Conservation (phyloP, 2,797 vertebrate species). For the Sebastes miniatus region DNA sequence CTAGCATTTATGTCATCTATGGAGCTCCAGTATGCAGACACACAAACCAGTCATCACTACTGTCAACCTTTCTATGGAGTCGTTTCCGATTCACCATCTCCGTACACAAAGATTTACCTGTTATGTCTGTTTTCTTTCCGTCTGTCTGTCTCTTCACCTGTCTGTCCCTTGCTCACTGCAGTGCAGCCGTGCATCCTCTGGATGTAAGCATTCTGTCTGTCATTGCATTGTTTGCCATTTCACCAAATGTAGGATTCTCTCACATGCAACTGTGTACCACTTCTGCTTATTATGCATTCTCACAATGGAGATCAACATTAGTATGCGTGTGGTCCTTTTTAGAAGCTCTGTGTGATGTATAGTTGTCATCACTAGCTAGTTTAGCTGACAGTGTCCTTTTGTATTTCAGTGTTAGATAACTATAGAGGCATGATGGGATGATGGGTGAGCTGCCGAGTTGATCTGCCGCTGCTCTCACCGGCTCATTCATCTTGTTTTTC, state of each 20-base stretch:
- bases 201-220: slow-evolving; percentile 75
- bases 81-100: slow-evolving; percentile 27
- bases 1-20: neutral
- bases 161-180: slow-evolving; percentile 67
- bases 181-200: slow-evolving; percentile 69
- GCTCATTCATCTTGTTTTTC: slow-evolving; percentile 37
- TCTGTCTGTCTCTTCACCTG: slow-evolving; percentile 64
- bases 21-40: neutral
- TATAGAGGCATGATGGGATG: slow-evolving; percentile 23
- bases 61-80: neutral
- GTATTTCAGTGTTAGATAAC: slow-evolving; percentile 3
- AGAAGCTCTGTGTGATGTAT: slow-evolving; percentile 1
- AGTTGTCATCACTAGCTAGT: slow-evolving; percentile 10
- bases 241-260: slow-evolving; percentile 28
- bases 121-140: slow-evolving; percentile 63
- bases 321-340: slow-evolving; percentile 6
- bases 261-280: slow-evolving; percentile 21
- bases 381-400: slow-evolving; percentile 16
- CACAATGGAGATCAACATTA: slow-evolving; percentile 39
- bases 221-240: slow-evolving; percentile 51
- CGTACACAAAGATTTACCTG: slow-evolving; percentile 50
- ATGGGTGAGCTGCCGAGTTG: slow-evolving; percentile 37
- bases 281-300: slow-evolving; percentile 38
- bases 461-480: slow-evolving; percentile 41
- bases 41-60: neutral